phyloP scores from a whole-genome alignment of 2,888 invertebrate genomes.

The Isotomurus palustris region DNA sequence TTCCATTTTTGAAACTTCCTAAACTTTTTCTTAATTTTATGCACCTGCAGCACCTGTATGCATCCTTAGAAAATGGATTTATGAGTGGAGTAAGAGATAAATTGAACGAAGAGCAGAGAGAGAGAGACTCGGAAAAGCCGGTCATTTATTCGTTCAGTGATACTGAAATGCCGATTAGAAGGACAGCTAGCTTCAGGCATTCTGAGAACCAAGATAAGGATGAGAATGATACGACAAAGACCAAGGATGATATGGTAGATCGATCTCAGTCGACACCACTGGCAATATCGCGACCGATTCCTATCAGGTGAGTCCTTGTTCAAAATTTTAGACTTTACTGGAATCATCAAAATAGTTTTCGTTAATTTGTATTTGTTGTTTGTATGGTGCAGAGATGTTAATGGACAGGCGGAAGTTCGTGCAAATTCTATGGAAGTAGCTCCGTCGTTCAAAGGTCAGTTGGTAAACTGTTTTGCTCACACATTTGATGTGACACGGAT shows the following conservation, averaged over 20 bases:
- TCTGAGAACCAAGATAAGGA: conserved; percentile 5
- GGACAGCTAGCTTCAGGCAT: conserved; percentile 19
- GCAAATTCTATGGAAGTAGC: conserved; percentile 27
- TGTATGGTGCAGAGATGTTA: conserved; percentile 21
- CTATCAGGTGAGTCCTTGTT: conserved; percentile 59
- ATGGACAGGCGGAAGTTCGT: conserved; percentile 23
- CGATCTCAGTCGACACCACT: no score
- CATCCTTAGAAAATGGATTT: background rate
- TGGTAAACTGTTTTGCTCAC: no score
- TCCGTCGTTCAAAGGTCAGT: conserved; percentile 6
- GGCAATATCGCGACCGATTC: conserved; percentile 66
- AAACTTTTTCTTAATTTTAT: background rate
- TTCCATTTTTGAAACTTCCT: background rate
- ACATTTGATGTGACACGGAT: no score
- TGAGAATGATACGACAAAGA: background rate
- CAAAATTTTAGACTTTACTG: no score
- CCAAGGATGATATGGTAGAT: background rate
- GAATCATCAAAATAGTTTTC: background rate
- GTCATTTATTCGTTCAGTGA: conserved; percentile 31
- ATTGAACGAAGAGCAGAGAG: background rate
- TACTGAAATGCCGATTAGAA: conserved; percentile 22
- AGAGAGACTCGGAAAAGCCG: conserved; percentile 4
- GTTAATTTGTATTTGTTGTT: background rate
- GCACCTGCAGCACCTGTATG: background rate
- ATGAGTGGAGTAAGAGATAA: background rate